Conservation (phyloP, 1,140 invertebrate genomes). For the Meloidogyne floridensis region DNA sequence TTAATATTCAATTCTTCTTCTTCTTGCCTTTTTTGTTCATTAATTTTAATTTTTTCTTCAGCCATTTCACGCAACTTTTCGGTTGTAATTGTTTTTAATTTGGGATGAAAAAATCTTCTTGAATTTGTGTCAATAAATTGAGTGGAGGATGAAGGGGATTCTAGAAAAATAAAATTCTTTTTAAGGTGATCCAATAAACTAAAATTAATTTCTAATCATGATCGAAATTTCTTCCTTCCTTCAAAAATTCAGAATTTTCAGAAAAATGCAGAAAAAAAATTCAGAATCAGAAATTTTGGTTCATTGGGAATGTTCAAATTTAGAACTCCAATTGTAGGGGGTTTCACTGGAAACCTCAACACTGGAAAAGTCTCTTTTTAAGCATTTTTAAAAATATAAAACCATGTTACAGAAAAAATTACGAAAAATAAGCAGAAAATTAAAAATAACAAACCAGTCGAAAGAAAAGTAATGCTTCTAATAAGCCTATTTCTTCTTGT, state of each 20-base stretch:
- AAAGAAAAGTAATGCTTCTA: constrained; percentile 27
- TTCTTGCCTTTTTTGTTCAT: constrained; percentile 10
- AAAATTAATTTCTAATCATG: no score
- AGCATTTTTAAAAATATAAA: not conserved
- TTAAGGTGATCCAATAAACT: no score
- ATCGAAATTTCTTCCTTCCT: no score
- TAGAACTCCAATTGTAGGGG: no score
- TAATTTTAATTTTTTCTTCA: constrained; percentile 22
- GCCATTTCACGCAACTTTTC: constrained; percentile 24
- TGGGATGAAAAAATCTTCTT: constrained; percentile 8
- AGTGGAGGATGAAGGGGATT: not conserved
- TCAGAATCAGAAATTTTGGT: no score
- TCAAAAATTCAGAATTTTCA: no score
- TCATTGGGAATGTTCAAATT: no score
- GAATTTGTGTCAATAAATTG: constrained; percentile 17
- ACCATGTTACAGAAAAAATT: no score
- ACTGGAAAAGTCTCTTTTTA: no score
- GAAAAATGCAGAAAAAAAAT: no score
- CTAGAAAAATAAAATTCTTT: not conserved
- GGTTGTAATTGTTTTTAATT: constrained; percentile 15
- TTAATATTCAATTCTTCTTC: not conserved
- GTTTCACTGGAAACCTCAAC: no score
- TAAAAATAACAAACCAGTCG: not conserved
- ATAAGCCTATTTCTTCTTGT: constrained; percentile 23
- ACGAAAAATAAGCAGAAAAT: not conserved